Conservation (phyloP, 2,888 invertebrate genomes). For the Calephelis perditalis region DNA sequence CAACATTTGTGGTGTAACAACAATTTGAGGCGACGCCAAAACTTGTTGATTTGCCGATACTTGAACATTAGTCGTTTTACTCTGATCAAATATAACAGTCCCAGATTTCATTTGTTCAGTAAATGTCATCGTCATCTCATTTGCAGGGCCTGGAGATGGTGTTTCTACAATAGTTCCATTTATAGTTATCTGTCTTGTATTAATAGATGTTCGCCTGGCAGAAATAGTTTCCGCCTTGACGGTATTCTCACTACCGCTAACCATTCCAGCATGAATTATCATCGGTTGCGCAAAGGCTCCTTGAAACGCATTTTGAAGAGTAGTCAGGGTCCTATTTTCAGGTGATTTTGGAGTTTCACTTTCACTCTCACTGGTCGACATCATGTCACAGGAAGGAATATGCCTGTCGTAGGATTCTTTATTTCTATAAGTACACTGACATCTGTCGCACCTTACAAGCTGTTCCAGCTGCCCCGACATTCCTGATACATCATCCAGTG, state of each 20-base stretch:
- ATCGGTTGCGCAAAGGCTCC: constrained; percentile 72
- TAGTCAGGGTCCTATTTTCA: constrained; percentile 70
- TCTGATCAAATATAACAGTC: constrained; percentile 69
- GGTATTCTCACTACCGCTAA: constrained; percentile 64
- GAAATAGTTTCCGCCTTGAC: constrained; percentile 72
- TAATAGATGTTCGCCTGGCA: constrained; percentile 69
- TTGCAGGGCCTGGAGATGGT: constrained; percentile 70
- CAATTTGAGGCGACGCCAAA: constrained; percentile 69
- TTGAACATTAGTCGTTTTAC: constrained; percentile 66
- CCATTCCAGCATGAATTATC: constrained; percentile 69
- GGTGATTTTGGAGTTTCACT: constrained; percentile 82
- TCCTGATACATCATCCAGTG: constrained; percentile 56
- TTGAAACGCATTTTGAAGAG: constrained; percentile 71
- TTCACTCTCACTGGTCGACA: constrained; percentile 89
- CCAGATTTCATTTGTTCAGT: constrained; percentile 73
- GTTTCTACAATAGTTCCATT: constrained; percentile 75
- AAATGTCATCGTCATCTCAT: constrained; percentile 72
- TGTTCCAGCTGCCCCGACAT: constrained; percentile 78
- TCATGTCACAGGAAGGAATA: constrained; percentile 85
- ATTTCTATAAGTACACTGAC: constrained; percentile 91
- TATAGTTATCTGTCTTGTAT: constrained; percentile 73
- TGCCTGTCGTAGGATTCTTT: constrained; percentile 90
- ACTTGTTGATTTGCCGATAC: constrained; percentile 68
- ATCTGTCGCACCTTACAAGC: constrained; percentile 91
- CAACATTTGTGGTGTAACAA: constrained; percentile 72